phyloP scores from a whole-genome alignment of 2,113 vertebrate species.

The Lophotis ruficrista region DNA sequence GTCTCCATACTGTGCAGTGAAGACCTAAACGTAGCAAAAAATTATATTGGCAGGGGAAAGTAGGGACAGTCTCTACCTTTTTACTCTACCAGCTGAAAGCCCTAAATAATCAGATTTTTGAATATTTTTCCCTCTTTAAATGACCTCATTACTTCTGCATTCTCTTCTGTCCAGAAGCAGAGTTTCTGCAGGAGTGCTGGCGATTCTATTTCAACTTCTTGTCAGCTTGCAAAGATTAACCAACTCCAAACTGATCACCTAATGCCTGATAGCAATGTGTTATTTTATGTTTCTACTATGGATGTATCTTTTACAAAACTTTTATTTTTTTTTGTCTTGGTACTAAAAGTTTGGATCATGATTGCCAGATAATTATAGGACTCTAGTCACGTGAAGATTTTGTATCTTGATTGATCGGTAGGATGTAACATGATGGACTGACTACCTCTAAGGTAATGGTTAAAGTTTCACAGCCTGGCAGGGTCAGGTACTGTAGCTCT shows the following conservation, averaged over 20 bases:
- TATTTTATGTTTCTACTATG: background rate
- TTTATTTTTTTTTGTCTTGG: background rate
- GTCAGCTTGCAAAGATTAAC: background rate
- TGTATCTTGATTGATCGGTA: background rate
- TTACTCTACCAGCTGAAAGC: background rate
- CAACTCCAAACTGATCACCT: background rate
- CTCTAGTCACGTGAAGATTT: background rate
- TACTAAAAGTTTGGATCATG: background rate
- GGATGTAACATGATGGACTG: background rate
- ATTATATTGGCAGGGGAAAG: fast-evolving
- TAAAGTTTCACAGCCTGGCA: background rate
- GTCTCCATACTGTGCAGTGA: background rate
- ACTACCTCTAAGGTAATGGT: background rate
- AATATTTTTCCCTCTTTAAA: background rate
- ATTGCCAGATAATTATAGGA: background rate
- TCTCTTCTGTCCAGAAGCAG: background rate
- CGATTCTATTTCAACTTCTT: background rate
- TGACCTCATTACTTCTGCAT: background rate
- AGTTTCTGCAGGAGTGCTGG: background rate
- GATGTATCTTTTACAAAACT: background rate
- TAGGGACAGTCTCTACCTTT: background rate
- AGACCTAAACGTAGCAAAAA: background rate
- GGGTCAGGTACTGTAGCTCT: background rate
- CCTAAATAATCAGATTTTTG: background rate
- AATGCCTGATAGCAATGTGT: background rate